Conservation (phyloP, 2,888 invertebrate species). For the Cancer borealis region DNA sequence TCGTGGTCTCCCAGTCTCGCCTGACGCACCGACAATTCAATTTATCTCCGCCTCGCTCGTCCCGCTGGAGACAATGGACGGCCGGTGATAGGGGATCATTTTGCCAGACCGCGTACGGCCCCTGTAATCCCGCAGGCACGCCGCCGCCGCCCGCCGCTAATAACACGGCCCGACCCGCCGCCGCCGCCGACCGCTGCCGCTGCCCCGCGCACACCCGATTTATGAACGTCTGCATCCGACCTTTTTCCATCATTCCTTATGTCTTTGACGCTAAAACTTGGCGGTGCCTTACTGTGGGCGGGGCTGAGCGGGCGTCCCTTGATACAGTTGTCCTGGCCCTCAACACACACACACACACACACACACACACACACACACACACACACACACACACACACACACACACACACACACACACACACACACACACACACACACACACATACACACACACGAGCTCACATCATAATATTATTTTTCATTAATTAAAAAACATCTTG, state of each 20-base stretch:
- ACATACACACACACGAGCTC: too few relatives aligned
- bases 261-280: neutral
- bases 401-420: too few relatives aligned
- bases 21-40: slow-evolving; percentile 50
- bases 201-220: neutral
- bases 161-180: slow-evolving; percentile 20
- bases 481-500: neutral
- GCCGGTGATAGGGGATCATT: slow-evolving; percentile 54
- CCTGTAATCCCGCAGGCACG: slow-evolving; percentile 43
- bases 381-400: too few relatives aligned
- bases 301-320: neutral
- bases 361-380: neutral
- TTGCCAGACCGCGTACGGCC: neutral
- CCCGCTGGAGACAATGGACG: slow-evolving; percentile 44
- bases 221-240: neutral
- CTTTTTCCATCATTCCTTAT: neutral
- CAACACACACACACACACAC: neutral
- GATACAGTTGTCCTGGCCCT: neutral
- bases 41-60: slow-evolving; percentile 57
- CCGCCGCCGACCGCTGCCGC: slow-evolving; percentile 42
- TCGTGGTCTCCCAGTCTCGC: neutral
- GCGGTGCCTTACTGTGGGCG: neutral
- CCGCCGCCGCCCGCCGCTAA: slow-evolving; percentile 24
- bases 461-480: neutral
- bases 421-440: too few relatives aligned